Base-by-base conservation (phyloP, 2,113 vertebrate genomes). In the Aramus guarauna region DNA sequence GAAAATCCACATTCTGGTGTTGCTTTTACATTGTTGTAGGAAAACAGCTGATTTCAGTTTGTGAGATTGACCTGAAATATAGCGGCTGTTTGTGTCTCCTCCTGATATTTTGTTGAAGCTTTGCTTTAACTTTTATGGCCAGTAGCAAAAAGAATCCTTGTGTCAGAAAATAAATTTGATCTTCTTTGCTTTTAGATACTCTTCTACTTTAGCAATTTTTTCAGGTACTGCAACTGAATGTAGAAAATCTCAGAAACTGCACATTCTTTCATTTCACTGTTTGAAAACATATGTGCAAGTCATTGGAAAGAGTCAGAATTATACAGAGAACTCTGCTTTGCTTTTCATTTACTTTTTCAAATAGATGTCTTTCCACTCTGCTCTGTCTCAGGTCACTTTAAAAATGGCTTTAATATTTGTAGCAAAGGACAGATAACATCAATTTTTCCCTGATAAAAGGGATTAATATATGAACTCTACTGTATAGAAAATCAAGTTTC, bases 341-440 rank as follows among this genome's bases (percentile, higher is more conserved):
- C 82, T 96, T 96, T 96, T 93, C 47, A 83, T 92, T 96, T 93
- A 84, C 66, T 93, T 97, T 96, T 96, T 93, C 56, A 92, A 74
- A 93, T 86, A 90, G 63, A 94, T 83, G 50, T 16, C 53, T 96
- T 96, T 88, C 87, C 64, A n/a, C 66, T 62, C 37, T 79, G 43
- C 79, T 77, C 29, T 92, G 71, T 91, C 78, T 90, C 60, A 85
- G 83, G 72, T 94, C 88, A 84, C 34, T 71, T 92, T 93, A 96
- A 97, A 96, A 98, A 93, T 82, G 56, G 41, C 76, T 96, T 95
- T 95, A 95, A 92, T 97, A 96, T 94, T 97, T 93, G 89, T 87
- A 91, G 79, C 80, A 91, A 89, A 88, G 34, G 29, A 55, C 22
- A 85, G 60, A 91, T 93, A 94, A 19, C 53, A 88, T 92, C 48